A percentile compares a stretch with the other conserved stretches of the same genome.
These are phyloP conservation scores for Amblyopsis rosae DNA, from an alignment of 2,113 vertebrate genomes.

Conservation along the genomic window DNA sequence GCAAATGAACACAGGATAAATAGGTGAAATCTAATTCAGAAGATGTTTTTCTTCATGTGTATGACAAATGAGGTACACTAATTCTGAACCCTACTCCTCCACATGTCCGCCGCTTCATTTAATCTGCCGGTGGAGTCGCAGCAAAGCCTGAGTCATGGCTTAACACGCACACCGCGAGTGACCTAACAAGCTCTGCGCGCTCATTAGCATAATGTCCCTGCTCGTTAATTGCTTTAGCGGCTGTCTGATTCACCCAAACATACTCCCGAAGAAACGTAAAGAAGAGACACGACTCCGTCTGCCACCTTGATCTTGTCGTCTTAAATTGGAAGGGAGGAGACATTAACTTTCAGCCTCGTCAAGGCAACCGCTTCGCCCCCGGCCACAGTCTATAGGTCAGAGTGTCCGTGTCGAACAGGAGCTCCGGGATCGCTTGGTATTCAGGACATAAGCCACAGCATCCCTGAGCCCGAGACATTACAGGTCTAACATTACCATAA, in stretches of 20 bases:
- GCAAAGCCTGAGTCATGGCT: conserved; percentile 75
- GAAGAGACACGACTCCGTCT: conserved; percentile 40
- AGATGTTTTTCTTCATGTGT: not conserved
- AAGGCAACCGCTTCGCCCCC: conserved; percentile 18
- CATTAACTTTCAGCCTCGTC: conserved; percentile 3
- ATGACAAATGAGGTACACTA: conserved; percentile 62
- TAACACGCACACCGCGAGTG: conserved; percentile 82
- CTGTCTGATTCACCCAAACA: conserved; percentile 69
- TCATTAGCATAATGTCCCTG: conserved; percentile 81
- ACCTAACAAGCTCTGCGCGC: conserved; percentile 78
- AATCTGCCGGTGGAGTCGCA: conserved; percentile 66
- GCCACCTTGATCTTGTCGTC: conserved; percentile 46
- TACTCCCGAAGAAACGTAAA: conserved; percentile 30
- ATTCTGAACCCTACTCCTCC: conserved; percentile 63
- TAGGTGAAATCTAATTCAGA: not conserved
- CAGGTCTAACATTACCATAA: conserved; percentile 45
- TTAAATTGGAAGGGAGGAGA: conserved; percentile 15
- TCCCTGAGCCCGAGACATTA: conserved; percentile 14
- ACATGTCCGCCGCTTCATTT: conserved; percentile 52
- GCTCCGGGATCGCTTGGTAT: conserved; percentile 45
- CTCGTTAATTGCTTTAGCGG: conserved; percentile 82
- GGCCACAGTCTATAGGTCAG: conserved; percentile 37
- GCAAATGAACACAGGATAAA: conserved; percentile 13
- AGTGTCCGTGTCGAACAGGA: conserved; percentile 40
- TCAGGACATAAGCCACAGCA: conserved; percentile 32